Evolutionary conservation across 92 coral and sea anemone genomes (phyloP).

Genomic region (Meandrina meandrites): DNA sequence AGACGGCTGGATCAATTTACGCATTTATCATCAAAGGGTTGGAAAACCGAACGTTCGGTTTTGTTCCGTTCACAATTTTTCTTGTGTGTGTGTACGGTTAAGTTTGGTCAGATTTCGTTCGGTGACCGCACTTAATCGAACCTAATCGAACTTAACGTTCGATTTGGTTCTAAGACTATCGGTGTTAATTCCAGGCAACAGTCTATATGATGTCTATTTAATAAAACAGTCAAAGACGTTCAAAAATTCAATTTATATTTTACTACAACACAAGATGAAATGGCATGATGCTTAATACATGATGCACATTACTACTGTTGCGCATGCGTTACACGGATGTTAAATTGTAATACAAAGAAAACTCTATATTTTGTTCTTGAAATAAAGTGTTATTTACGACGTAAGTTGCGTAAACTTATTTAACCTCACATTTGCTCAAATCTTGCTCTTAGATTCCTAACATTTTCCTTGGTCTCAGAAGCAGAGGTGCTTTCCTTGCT

Average conservation of each 20-base stretch:
- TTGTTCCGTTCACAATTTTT: no score
- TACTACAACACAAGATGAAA: background rate
- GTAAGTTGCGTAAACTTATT: background rate
- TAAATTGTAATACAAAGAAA: background rate
- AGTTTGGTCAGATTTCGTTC: no score
- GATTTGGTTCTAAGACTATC: no score
- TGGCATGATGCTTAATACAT: background rate
- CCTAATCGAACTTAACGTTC: no score
- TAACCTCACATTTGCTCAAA: slow-evolving; percentile 18
- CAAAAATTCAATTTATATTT: slow-evolving; percentile 1
- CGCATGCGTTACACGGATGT: background rate
- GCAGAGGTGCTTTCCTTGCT: background rate
- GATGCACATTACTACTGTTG: no score
- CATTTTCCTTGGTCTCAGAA: background rate
- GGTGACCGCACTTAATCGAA: no score
- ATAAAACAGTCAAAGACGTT: slow-evolving; percentile 1
- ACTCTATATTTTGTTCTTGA: background rate
- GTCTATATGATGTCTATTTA: no score
- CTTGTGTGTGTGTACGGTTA: no score
- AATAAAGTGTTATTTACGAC: slow-evolving; percentile 13
- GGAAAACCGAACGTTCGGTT: no score
- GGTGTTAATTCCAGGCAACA: no score
- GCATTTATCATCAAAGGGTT: no score
- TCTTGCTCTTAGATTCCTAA: slow-evolving; percentile 6
- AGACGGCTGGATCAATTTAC: no score